Evolutionary conservation across 2,113 vertebrate species (phyloP).

Genomic region (Lethenteron camtschaticum): DNA sequence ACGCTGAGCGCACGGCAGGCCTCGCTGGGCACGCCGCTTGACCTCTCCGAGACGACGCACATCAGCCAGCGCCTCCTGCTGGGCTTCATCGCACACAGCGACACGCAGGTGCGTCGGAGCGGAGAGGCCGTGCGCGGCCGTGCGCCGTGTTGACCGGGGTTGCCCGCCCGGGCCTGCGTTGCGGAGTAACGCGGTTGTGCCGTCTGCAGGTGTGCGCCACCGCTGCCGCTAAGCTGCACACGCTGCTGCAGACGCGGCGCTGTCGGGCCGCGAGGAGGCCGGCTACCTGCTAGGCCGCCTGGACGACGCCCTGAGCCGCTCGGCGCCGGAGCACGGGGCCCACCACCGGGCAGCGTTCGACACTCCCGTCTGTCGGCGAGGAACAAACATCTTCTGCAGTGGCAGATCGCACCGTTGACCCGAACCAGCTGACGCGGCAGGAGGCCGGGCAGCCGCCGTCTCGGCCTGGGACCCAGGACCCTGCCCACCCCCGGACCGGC

Average conservation of each 20-base stretch:
- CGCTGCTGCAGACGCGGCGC: conserved; percentile 54
- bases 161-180: too few relatives aligned
- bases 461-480: too few relatives aligned
- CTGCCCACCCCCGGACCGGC: conserved; percentile 23
- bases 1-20: conserved; percentile 46
- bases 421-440: too few relatives aligned
- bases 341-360: too few relatives aligned
- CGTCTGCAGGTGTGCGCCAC: conserved; percentile 42
- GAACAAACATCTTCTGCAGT: too few relatives aligned
- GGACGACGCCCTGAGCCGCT: conserved; percentile 18
- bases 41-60: conserved; percentile 83
- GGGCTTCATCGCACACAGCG: conserved; percentile 58
- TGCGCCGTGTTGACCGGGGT: neutral
- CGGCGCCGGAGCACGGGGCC: too few relatives aligned
- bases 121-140: rapidly evolving
- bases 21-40: conserved; percentile 23
- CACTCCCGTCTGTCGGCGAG: too few relatives aligned
- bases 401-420: too few relatives aligned
- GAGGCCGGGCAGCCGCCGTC: too few relatives aligned
- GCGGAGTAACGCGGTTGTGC: too few relatives aligned
- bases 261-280: conserved; percentile 45
- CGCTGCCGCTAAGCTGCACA: conserved; percentile 74
- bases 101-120: conserved; percentile 37
- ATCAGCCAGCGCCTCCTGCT: conserved; percentile 61
- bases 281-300: conserved; percentile 71